Evolutionary conservation across 2,797 vertebrate species (phyloP), one percentile per base, ranked within the genome.

Genomic region (Oryzias dopingdopingensis): DNA sequence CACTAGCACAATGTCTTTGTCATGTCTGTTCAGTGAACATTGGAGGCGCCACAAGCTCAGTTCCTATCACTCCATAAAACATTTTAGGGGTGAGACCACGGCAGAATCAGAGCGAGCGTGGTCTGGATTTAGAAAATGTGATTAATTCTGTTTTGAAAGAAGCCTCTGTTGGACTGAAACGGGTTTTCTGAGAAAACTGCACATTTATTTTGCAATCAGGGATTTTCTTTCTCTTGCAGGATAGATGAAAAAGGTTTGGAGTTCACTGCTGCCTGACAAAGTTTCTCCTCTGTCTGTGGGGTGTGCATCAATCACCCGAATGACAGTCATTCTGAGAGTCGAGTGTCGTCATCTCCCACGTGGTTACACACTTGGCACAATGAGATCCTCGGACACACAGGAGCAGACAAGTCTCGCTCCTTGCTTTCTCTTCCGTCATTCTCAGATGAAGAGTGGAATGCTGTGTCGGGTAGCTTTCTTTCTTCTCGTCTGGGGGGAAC

Each of bases 381-480:
- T 52, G 60, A 72, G 80, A 67, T 78, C 72, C 81, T 90, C 74
- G 87, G 89, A 89, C 82, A 89, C 78, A 82, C 70, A 80, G 77
- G 76, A 86, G 82, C 81, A 60, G 77, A 63, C 65, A 56, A 85
- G 69, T 79, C 67, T 68, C 56, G 74, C 80, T 70, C 72, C 73
- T 85, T 87, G 70, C 73, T 70, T 72, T 76, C 81, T 88, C 85
- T 88, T 85, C 85, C 83, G 67, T 87, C 83, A 82, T 84, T 79
- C 79, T 29, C 61, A 88, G 79, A 86, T 90, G 82, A 91, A 87
- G 87, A 83, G 82, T 82, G 78, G 79, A 87, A 80, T 70, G 86
- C 89, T 90, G 86, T 82, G 84, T 89, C 72, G 79, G 87, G 83
- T 86, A 83, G 82, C 83, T 88, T 91, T 89, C 83, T 88, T 91